phyloP scores from a whole-genome alignment of 2,888 invertebrate species.

The Trachelus stipa region DNA sequence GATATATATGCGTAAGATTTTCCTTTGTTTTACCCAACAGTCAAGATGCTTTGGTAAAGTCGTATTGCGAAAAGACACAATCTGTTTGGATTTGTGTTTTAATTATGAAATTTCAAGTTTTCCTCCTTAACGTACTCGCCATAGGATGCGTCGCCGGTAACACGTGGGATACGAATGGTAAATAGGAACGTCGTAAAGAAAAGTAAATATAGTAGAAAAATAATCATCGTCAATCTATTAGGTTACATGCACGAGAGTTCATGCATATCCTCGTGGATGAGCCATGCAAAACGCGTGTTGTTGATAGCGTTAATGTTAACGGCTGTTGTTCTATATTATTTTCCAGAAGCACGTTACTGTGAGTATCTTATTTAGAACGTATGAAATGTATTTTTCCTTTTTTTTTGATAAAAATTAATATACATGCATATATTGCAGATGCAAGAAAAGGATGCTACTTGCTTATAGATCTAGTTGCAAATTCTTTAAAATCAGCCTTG shows the following conservation, averaged over 20 bases:
- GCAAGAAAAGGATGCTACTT: conserved; percentile 45
- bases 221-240: conserved; percentile 5
- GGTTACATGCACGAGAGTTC: conserved; percentile 14
- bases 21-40: neutral
- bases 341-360: conserved; percentile 55
- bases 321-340: conserved; percentile 48
- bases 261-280: conserved; percentile 42
- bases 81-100: neutral
- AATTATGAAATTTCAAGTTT: conserved; percentile 35
- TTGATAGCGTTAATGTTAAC: conserved; percentile 41
- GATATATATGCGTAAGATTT: neutral
- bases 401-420: neutral
- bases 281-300: conserved; percentile 42
- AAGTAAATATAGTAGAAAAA: neutral
- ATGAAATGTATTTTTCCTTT: neutral
- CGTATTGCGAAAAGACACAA: neutral
- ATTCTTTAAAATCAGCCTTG: conserved; percentile 44
- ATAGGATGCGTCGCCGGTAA: conserved; percentile 30
- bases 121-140: conserved; percentile 24
- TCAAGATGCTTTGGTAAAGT: neutral
- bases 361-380: conserved; percentile 33
- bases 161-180: conserved; percentile 35
- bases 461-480: conserved; percentile 48
- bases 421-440: conserved; percentile 34
- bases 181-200: conserved; percentile 16